These are phyloP conservation scores for Chaenodraco wilsoni DNA, from an alignment of 2,797 vertebrate genomes.

Conservation along the genomic window DNA sequence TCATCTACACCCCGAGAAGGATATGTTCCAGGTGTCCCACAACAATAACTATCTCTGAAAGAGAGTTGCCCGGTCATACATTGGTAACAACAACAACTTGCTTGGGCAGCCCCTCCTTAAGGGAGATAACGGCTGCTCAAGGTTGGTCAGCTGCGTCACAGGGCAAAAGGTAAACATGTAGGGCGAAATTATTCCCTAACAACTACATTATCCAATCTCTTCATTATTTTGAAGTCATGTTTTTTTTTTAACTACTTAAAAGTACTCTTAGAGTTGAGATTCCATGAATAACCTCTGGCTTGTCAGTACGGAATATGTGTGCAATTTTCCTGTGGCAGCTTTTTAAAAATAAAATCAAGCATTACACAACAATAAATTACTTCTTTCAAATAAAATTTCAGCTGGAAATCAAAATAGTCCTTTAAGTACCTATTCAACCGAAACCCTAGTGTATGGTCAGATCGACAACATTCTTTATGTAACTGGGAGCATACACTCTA, in stretches of 20 bases:
- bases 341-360: constrained; percentile 1
- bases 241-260: constrained; percentile 1
- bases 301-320: not conserved
- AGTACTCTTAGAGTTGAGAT: constrained; percentile 11
- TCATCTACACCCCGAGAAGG: no score
- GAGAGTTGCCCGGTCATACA: no score
- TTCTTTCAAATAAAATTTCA: constrained; percentile 25
- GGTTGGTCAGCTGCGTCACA: no score
- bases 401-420: not conserved
- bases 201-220: constrained; percentile 8
- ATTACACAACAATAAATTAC: constrained; percentile 10
- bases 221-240: not conserved
- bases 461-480: not conserved
- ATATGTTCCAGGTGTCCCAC: no score
- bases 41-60: no score
- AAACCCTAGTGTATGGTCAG: not conserved
- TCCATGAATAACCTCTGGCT: not conserved
- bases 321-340: constrained; percentile 16
- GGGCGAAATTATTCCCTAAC: no score
- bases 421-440: not conserved
- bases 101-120: no score
- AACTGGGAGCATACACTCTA: not conserved
- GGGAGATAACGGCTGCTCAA: no score
- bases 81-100: no score
- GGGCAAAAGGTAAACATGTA: no score